A percentile compares a stretch with the other conserved stretches of the same genome.
Evolutionary conservation across 2,797 vertebrate genomes (phyloP).

Genomic region (Epinephelus coioides): DNA sequence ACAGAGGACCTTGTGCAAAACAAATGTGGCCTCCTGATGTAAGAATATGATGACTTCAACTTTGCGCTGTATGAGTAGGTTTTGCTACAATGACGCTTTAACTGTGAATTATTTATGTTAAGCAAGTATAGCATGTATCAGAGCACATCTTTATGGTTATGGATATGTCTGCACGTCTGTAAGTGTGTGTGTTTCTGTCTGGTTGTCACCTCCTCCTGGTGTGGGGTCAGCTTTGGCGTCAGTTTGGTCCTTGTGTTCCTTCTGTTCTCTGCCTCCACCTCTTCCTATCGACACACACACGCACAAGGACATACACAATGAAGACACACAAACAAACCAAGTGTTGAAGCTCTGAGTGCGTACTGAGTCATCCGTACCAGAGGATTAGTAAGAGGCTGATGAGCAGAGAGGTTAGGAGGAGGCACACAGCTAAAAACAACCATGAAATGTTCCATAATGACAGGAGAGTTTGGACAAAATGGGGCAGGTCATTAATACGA

Average conservation of each 20-base stretch:
- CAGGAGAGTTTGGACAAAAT: slow-evolving; percentile 1
- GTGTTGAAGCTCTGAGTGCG: neutral
- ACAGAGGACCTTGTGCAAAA: neutral
- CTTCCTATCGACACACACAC: slow-evolving; percentile 69
- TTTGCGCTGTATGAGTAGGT: no score
- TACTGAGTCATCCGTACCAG: slow-evolving; percentile 32
- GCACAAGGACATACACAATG: slow-evolving; percentile 5
- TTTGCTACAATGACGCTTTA: neutral
- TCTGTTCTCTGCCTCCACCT: slow-evolving; percentile 81
- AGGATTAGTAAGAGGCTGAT: neutral
- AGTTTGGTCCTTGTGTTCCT: slow-evolving; percentile 77
- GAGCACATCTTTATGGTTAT: neutral
- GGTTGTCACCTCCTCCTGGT: slow-evolving; percentile 78
- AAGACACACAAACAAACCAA: slow-evolving; percentile 17
- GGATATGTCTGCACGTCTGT: neutral
- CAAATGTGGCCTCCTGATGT: neutral
- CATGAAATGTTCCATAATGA: slow-evolving; percentile 25
- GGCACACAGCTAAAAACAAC: neutral
- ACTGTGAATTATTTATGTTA: neutral
- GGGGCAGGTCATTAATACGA: slow-evolving; percentile 1
- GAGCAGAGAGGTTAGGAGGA: slow-evolving; percentile 11
- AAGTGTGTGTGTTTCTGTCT: slow-evolving; percentile 1
- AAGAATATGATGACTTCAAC: no score
- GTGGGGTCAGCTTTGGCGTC: slow-evolving; percentile 69
- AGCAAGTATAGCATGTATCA: neutral